Conservation (phyloP, 2,113 vertebrate species). For the Chaetodon trifascialis region DNA sequence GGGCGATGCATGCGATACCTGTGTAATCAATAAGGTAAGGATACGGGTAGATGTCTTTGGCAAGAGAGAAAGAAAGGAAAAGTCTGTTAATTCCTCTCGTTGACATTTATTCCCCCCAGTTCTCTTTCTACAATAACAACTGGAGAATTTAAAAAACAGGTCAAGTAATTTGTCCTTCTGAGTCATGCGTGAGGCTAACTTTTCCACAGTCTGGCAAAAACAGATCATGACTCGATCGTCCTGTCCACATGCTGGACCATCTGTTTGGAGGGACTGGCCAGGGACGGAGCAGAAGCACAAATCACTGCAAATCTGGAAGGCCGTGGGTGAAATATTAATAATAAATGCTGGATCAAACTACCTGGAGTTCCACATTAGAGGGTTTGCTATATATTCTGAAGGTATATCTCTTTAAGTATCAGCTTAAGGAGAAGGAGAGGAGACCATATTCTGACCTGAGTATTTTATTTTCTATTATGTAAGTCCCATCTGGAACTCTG, state of each 20-base stretch:
- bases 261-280: slow-evolving; percentile 14
- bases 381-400: background rate
- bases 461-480: background rate
- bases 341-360: background rate
- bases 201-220: slow-evolving; percentile 68
- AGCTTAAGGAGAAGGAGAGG: background rate
- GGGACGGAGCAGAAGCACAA: slow-evolving; percentile 4
- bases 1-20: slow-evolving; percentile 76
- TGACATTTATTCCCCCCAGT: slow-evolving; percentile 1
- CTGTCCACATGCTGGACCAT: slow-evolving; percentile 22
- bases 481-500: background rate
- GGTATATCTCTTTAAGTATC: background rate
- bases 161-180: slow-evolving; percentile 57
- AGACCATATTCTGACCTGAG: background rate
- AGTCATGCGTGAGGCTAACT: slow-evolving; percentile 67
- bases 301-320: background rate
- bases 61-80: slow-evolving; percentile 57
- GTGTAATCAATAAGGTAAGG: slow-evolving; percentile 85
- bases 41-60: slow-evolving; percentile 85
- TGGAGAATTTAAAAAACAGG: slow-evolving; percentile 55
- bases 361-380: background rate
- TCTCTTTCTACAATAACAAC: slow-evolving; percentile 46
- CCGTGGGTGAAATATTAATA: background rate
- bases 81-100: slow-evolving; percentile 41
- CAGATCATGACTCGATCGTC: slow-evolving; percentile 21